A percentile compares a stretch with the other conserved stretches of the same genome.
phyloP scores from a whole-genome alignment of 2,888 invertebrate genomes.

The Rhingia rostrata region DNA sequence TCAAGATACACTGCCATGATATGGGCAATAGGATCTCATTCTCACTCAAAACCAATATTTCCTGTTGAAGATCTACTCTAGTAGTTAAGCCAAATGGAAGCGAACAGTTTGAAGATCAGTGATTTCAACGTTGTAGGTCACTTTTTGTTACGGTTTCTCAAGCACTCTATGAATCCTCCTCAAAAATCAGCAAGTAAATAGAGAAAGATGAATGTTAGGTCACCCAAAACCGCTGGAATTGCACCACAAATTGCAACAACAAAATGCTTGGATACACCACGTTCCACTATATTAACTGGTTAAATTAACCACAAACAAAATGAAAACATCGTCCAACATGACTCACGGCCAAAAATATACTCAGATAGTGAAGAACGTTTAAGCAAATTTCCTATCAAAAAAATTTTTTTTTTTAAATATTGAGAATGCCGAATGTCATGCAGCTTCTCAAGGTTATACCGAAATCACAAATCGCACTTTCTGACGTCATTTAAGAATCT shows the following conservation, averaged over 20 bases:
- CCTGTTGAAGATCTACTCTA: too few species aligned
- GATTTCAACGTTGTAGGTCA: too few species aligned
- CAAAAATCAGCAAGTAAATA: too few species aligned
- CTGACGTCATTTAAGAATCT: neutral
- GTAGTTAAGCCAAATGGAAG: too few species aligned
- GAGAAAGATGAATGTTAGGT: too few species aligned
- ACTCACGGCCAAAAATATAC: slow-evolving; percentile 40
- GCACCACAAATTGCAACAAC: neutral
- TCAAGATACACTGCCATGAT: too few species aligned
- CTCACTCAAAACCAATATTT: too few species aligned
- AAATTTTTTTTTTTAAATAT: too few species aligned
- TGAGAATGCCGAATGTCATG: neutral
- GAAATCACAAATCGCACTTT: slow-evolving; percentile 16
- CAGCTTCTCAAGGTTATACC: slow-evolving; percentile 28
- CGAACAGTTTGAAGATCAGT: too few species aligned
- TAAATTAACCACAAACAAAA: neutral
- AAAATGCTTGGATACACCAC: neutral
- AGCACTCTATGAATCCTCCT: too few species aligned
- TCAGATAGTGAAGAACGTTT: slow-evolving; percentile 2
- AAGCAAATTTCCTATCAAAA: neutral
- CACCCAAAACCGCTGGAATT: neutral
- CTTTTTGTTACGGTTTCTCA: too few species aligned
- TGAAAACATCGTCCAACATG: neutral
- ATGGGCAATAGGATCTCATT: too few species aligned
- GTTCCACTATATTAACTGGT: slow-evolving; percentile 20